Percentiles rank a stretch among this genome's conserved stretches.
phyloP scores from a whole-genome alignment of 2,113 vertebrate species.

The Ranitomeya imitator region DNA sequence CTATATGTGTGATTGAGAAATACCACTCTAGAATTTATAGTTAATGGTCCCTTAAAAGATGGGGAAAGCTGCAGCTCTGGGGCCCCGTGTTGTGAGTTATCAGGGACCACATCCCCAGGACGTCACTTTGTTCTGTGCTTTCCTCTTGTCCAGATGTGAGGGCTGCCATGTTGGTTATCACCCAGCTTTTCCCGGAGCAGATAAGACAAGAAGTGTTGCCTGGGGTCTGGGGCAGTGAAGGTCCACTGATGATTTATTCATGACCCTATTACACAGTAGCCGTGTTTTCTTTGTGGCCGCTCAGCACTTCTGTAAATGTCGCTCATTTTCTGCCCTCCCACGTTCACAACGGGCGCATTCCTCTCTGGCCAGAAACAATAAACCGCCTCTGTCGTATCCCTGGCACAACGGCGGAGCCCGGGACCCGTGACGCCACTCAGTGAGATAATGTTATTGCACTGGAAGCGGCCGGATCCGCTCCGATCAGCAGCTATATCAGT shows the following conservation, averaged over 20 bases:
- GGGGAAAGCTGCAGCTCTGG: too few relatives aligned
- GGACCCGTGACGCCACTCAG: not conserved
- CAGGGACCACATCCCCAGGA: too few relatives aligned
- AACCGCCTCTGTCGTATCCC: conserved; percentile 11
- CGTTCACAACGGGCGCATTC: conserved; percentile 27
- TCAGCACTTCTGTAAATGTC: conserved; percentile 52
- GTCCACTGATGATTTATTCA: conserved; percentile 42
- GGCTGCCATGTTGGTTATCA: not conserved
- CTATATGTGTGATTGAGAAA: too few relatives aligned
- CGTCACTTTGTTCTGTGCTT: too few relatives aligned
- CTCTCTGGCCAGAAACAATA: conserved; percentile 32
- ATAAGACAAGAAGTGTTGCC: not conserved
- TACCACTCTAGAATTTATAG: too few relatives aligned
- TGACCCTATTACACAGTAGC: conserved; percentile 11
- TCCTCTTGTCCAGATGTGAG: too few relatives aligned
- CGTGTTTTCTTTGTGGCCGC: conserved; percentile 26
- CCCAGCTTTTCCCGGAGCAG: not conserved
- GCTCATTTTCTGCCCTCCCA: conserved; percentile 21
- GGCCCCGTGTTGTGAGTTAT: too few relatives aligned
- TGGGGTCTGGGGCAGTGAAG: not conserved
- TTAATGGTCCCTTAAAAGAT: not conserved
- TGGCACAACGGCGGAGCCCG: not conserved
- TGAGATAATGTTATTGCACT: conserved; percentile 36
- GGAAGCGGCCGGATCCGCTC: not conserved
- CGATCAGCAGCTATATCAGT: not conserved